Conservation (phyloP, 2,888 invertebrate species). For the Watsonalla binaria region DNA sequence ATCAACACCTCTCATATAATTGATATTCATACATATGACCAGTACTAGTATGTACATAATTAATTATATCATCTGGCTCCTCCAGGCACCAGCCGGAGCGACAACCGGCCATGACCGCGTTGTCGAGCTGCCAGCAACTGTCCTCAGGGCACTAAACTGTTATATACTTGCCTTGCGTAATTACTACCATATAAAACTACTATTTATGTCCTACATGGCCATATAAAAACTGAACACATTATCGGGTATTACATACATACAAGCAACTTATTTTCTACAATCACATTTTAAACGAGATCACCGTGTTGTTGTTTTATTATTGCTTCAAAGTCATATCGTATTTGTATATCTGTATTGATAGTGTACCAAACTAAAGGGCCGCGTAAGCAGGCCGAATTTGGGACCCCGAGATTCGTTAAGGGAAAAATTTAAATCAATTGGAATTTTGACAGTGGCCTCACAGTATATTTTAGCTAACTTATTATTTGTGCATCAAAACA, state of each 20-base stretch:
- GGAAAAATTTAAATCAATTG: too few species aligned
- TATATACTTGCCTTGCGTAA: constrained; percentile 31
- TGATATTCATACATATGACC: too few species aligned
- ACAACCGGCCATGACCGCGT: constrained; percentile 69
- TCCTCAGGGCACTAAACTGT: constrained; percentile 31
- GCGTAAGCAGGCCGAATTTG: too few species aligned
- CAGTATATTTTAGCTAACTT: too few species aligned
- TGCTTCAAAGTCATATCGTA: too few species aligned
- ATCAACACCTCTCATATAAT: too few species aligned
- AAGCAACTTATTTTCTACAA: background rate
- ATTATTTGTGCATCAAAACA: too few species aligned
- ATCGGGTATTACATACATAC: background rate
- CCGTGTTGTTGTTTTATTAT: background rate
- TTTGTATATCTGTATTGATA: too few species aligned
- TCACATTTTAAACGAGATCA: background rate
- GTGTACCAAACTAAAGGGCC: too few species aligned
- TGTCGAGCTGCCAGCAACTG: constrained; percentile 35
- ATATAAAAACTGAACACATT: background rate
- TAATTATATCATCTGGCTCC: background rate
- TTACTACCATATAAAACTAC: constrained; percentile 17
- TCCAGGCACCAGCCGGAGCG: constrained; percentile 29
- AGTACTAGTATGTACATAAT: too few species aligned
- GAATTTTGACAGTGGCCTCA: too few species aligned
- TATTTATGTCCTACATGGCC: background rate
- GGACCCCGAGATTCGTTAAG: too few species aligned